Evolutionary conservation across 2,113 vertebrate genomes (phyloP).

Genomic region (Dinomys branickii): DNA sequence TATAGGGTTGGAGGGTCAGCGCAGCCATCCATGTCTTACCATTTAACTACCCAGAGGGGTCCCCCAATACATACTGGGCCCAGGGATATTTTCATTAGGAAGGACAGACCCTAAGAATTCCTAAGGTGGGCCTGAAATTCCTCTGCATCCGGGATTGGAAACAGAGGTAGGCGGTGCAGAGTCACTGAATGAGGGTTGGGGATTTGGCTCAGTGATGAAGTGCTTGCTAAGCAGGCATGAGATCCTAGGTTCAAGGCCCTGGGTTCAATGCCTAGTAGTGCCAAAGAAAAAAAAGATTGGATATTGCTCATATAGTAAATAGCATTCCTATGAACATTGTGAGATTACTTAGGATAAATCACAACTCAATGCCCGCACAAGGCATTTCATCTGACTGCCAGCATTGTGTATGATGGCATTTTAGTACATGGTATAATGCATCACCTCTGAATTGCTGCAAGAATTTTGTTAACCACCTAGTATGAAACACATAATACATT

Average conservation of each 20-base stretch:
- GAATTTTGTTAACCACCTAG: conserved; percentile 28
- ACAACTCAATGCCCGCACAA: conserved; percentile 18
- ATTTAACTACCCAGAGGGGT: background rate
- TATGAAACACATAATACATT: conserved; percentile 42
- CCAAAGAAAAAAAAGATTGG: background rate
- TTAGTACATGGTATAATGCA: background rate
- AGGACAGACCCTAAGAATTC: background rate
- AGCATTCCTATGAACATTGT: conserved; percentile 37
- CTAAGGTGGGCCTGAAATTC: conserved; percentile 65
- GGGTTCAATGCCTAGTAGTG: background rate
- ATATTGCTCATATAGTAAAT: conserved; percentile 37
- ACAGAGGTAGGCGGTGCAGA: background rate
- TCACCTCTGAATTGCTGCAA: background rate
- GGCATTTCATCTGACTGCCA: background rate
- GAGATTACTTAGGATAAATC: background rate
- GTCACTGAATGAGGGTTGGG: background rate
- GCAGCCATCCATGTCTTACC: background rate
- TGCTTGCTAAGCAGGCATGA: background rate
- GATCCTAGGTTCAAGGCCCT: background rate
- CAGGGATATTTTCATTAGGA: conserved; percentile 14
- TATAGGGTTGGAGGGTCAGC: background rate
- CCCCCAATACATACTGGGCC: background rate
- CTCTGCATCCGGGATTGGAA: conserved; percentile 18
- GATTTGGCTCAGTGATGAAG: background rate
- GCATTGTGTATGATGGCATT: conserved; percentile 37